Evolutionary conservation across 1,140 invertebrate genomes (phyloP), one percentile per base, ranked within the genome.

Genomic region (Panagrolaimus sp.): DNA sequence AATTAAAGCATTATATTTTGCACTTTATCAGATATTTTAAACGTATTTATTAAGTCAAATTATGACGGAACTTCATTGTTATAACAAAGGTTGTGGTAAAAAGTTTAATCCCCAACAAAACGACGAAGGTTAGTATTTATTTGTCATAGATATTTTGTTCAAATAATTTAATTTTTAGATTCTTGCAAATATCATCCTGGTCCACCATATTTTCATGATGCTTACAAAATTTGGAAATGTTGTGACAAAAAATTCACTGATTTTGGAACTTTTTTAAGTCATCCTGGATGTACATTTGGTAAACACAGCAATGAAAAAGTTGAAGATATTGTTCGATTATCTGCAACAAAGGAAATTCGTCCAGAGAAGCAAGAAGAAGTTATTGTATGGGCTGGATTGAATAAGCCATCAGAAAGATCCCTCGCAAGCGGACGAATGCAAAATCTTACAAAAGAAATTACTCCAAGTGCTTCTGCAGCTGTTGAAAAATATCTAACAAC

Each of bases 161-260:
- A 14, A 46, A 32, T 46, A 26, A 14, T 32, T 4, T 38, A 38
- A 45, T 21, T 84, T 86, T 6, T 80, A 94, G 92, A 91, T 82
- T 87, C 89, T 24, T 98, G 95, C 84, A 84, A 87, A 48, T 90
- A 90, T 86, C 96, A 99, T 87, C 91, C 94, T 44, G 94, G 94
- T 3, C 85, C 86, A 14, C 96, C 96, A 1, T 88, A 94, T 64
- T 99, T 99, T 83, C 96, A 99, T 84, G 96, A 99, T 87, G 94
- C 93, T 0, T 93, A 97, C 79, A 98, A 99, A 87, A 91, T 91
- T n/a, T 99, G 96, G 96, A 91, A 92, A 6, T 99, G 96, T 83
- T 99, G 96, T 83, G 92, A 93, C 47, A 98, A 96, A 83, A 94
- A 94, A 83, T 92, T 90, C 75, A 93, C 90, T 32, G 94, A 98